Base-by-base conservation (phyloP, 2,113 vertebrate genomes). In the Beaufortia kweichowensis region DNA sequence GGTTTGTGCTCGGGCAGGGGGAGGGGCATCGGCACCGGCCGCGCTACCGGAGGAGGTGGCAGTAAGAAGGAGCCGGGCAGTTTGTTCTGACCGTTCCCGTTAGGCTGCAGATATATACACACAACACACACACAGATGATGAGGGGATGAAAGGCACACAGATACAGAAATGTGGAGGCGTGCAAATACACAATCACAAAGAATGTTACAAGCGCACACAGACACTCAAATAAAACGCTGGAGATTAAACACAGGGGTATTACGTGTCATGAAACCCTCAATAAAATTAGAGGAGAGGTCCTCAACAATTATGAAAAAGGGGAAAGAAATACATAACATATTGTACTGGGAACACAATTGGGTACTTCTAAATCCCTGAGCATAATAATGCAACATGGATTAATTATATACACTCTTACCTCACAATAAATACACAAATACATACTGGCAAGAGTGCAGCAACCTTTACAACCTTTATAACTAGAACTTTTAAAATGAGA, bases 1-100 rank as follows among this genome's bases (percentile, higher is more conserved):
- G 92, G 90, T 92, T 94, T 94, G 87, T 92, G 88, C 88, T 94
- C 93, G 89, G 93, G 87, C 90, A 94, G 91, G 89, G 93, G 90
- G 89, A 94, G 92, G 90, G 93, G 93, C 89, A 94, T 90, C 82
- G 92, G 92, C 89, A 94, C 90, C 82, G 92, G 92, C 86, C 92
- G 91, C 88, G 93, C 93, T 91, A 94, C 92, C 80, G 92, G 92
- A 89, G 92, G 92, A 83, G 92, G 92, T 69, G 92, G 70, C 89
- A 94, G 91, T 89, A 93, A 91, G 92, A 94, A 93, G 88, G 89
- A 91, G 87, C 92, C 89, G 87, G 92, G 85, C 89, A 93, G 91
- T 93, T 94, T 91, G 89, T 91, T 92, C 91, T 93, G 90, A 90
- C 92, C 87, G 87, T 91, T 91, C 90, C 92, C 91, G 90, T 92